phyloP scores from a whole-genome alignment of 2,888 invertebrate genomes.

The Phaonia tiefii region DNA sequence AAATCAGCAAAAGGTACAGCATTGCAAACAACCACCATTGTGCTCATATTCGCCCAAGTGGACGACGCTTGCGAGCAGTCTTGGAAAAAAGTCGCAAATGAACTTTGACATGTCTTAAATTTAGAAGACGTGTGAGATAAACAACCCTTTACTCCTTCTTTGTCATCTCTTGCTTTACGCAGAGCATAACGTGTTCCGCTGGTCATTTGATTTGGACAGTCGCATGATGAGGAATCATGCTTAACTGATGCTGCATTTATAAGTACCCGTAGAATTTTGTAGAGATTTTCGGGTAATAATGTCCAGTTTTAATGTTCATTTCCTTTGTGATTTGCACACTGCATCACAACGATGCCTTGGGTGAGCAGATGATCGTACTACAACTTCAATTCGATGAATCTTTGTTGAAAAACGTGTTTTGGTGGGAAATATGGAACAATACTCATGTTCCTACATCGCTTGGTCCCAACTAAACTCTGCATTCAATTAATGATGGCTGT shows the following conservation, averaged over 20 bases:
- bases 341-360: background rate
- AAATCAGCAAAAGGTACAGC: background rate
- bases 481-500: too few species aligned
- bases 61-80: background rate
- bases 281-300: slow-evolving; percentile 51
- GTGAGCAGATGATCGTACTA: background rate
- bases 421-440: slow-evolving; percentile 23
- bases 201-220: slow-evolving; percentile 48
- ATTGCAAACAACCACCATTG: slow-evolving; percentile 54
- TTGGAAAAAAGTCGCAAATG: slow-evolving; percentile 52
- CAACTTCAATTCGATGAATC: too few species aligned
- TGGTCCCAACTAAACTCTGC: background rate
- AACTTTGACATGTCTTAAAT: slow-evolving; percentile 61
- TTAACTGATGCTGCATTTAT: slow-evolving; percentile 56
- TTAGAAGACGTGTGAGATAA: slow-evolving; percentile 53
- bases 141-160: slow-evolving; percentile 37
- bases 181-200: slow-evolving; percentile 44
- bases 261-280: slow-evolving; percentile 56
- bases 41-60: background rate
- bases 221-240: slow-evolving; percentile 4
- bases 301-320: slow-evolving; percentile 55
- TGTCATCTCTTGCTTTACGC: background rate
- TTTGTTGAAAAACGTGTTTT: slow-evolving; percentile 39
- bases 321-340: slow-evolving; percentile 33
- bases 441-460: background rate